phyloP scores from a whole-genome alignment of 2,888 invertebrate genomes.

The Himalopsyche tibetana region DNA sequence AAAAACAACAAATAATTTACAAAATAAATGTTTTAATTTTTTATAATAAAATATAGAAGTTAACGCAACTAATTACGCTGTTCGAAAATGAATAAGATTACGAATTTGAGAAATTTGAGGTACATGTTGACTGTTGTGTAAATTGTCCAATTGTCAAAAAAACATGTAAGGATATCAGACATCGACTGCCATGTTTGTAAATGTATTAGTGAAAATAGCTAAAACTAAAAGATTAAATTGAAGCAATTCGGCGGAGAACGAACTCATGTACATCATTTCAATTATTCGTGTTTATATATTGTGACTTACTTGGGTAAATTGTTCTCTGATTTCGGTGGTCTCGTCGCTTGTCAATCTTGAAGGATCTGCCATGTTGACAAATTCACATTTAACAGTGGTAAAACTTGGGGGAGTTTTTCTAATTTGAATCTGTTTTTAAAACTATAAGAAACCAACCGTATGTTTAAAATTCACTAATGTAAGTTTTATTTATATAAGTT shows the following conservation, averaged over 20 bases:
- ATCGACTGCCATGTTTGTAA: conserved; percentile 39
- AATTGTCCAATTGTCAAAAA: conserved; percentile 18
- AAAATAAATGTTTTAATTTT: not conserved
- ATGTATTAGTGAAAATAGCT: not conserved
- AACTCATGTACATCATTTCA: not conserved
- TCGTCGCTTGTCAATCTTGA: conserved; percentile 80
- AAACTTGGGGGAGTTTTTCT: not conserved
- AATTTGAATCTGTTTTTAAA: conserved; percentile 13
- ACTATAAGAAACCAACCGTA: not conserved
- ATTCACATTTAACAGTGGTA: conserved; percentile 9
- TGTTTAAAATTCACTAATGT: not conserved
- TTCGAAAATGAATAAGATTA: not conserved
- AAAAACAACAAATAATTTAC: conserved; percentile 12
- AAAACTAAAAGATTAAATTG: not conserved
- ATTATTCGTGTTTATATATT: not conserved
- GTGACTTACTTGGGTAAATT: conserved; percentile 83
- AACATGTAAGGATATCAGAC: not conserved
- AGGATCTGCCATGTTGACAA: conserved; percentile 61
- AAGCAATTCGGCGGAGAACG: not conserved
- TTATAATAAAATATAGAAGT: not conserved
- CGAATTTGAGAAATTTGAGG: not conserved
- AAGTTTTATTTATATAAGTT: not conserved
- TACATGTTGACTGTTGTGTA: not conserved
- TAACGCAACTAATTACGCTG: not conserved
- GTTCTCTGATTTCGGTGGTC: conserved; percentile 85